Evolutionary conservation across 2,888 invertebrate genomes (phyloP), one percentile per base, ranked within the genome.

Genomic region (Fragum sueziense): DNA sequence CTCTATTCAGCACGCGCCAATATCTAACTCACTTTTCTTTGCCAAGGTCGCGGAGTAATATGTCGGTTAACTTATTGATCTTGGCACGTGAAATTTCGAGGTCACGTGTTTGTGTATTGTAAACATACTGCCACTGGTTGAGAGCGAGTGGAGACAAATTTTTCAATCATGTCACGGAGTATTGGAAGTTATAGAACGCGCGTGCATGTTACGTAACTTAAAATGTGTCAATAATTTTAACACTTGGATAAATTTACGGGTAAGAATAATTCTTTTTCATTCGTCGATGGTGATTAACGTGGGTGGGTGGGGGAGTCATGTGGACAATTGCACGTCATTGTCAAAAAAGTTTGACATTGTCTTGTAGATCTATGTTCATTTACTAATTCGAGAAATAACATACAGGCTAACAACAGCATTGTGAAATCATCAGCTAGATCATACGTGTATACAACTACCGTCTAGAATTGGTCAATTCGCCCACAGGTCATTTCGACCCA

Each of bases 11-110:
- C 47, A 47, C 47, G 47, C 47, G 47, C 47, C 47, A 47, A 47
- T n/a, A 20, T 47, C 47, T 47, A 4, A 14, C 20, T 47, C 47
- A 14, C 14, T 47, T 67, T 67, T 67, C 67, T 67, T 67, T 70
- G 70, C 54, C 76, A 76, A 76, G 70, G 76, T 65, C 76, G 76
- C 76, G 76, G 25, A 70, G 54, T 37, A 70, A 76, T 76, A 70
- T 65, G 31, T 54, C 65, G 54, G 34, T 76, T 54, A 70, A 65
- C 52, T 54, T 37, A 57, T 34, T 70, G 62, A 70, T 67, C 67
- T 52, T 59, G 27, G 57, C 71, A 76, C 71, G 70, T 71, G 71
- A 69, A 65, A 14, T 34, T 25, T 37, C 67, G 57, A 57, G 59
- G 68, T 76, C 76, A 72, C 76, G 71, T 76, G 75, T 69, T 27